These are phyloP conservation scores for Miltochrista miniata DNA, from an alignment of 2,888 invertebrate genomes.

Conservation along the genomic window DNA sequence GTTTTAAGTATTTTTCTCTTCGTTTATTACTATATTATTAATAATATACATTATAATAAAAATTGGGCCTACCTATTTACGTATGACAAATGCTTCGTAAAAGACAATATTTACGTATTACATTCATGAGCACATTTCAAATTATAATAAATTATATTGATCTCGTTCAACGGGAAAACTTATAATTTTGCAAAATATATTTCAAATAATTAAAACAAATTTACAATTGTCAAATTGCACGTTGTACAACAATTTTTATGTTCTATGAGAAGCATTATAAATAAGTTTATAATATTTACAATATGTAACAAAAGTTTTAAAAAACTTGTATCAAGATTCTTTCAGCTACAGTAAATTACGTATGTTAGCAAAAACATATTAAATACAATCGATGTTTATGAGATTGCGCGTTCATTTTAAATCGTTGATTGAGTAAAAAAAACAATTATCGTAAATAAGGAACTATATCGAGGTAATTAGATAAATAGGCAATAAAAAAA, in stretches of 20 bases:
- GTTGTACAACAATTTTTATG: constrained; percentile 33
- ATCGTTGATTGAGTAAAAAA: constrained; percentile 43
- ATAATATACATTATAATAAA: constrained; percentile 79
- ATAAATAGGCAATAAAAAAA: constrained; percentile 57
- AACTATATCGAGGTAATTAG: constrained; percentile 62
- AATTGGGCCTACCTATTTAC: constrained; percentile 82
- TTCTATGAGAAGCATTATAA: constrained; percentile 53
- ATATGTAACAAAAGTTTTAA: constrained; percentile 61
- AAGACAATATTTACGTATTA: constrained; percentile 76
- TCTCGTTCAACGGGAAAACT: constrained; percentile 51
- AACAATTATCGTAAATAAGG: constrained; percentile 51
- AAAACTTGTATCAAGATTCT: constrained; percentile 68
- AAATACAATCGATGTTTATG: background rate
- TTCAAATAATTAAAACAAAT: constrained; percentile 67
- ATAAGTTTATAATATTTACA: constrained; percentile 70
- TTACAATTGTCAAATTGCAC: constrained; percentile 55
- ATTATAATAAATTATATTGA: constrained; percentile 71
- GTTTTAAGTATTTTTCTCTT: constrained; percentile 76
- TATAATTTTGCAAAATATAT: constrained; percentile 56
- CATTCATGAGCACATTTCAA: constrained; percentile 72
- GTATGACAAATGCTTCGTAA: constrained; percentile 78
- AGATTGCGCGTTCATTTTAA: constrained; percentile 14
- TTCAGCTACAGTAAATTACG: constrained; percentile 41
- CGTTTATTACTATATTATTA: constrained; percentile 70
- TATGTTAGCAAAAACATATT: background rate